Evolutionary conservation across 2,113 vertebrate species (phyloP), one percentile per base, ranked within the genome.

Genomic region (Austrofundulus limnaeus): DNA sequence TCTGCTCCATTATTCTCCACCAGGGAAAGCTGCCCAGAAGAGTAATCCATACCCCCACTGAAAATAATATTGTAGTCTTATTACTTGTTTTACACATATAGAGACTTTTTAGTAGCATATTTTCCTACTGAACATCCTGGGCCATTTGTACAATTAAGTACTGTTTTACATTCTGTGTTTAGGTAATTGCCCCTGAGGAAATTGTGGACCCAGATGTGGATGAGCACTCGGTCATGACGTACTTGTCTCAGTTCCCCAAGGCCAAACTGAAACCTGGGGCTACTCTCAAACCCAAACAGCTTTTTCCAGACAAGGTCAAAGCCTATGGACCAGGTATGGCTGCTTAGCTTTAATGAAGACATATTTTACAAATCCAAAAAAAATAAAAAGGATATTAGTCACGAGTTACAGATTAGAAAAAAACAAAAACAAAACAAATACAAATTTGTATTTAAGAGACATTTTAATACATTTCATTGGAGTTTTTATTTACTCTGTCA

Each of bases 121-220:
- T 41, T 48, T 48, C 17, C 42, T 41, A 39, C 43, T 31, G 17
- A 65, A 65, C 28, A 45, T 20, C 37, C 14, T 11, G 5, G 60
- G 17, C 6, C 45, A 45, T 25, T 31, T 46, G 20, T 42, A 13
- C 39, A 41, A 50, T 53, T 70, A 51, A 69, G 41, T n/a, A 10
- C 24, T 51, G 15, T 25, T 54, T 17, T 2, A 37, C 19, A 59
- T 25, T 66, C 49, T 47, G 2, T 41, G 24, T 53, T 79, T 61
- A 97, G 95, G 95, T 97, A 77, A 97, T 97, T 4, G 95, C 95
- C 15, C 95, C 95, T 0, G 95, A 97, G 85, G 95, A 97, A 87
- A 97, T 97, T 0, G 95, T 97, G 81, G 95, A 97, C 84, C 95
- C 95, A 80, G 93, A 97, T 21, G 95, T 97, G 78, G 95, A 97